Evolutionary conservation across 2,113 vertebrate species (phyloP).

Genomic region (Mormoops blainvillei): DNA sequence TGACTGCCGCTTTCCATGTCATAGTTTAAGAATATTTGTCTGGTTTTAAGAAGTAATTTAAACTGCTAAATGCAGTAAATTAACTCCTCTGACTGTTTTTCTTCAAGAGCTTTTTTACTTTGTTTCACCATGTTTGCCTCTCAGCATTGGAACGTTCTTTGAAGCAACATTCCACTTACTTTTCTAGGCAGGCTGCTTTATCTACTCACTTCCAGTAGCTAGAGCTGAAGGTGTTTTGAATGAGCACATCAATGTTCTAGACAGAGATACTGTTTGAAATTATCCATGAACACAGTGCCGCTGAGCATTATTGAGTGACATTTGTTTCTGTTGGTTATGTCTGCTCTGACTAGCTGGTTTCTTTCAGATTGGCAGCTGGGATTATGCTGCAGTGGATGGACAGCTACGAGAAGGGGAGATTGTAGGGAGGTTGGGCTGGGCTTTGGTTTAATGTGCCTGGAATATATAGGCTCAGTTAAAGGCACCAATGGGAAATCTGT

Average conservation of each 20-base stretch:
- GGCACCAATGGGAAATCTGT: conserved; percentile 71
- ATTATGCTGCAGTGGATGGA: conserved; percentile 82
- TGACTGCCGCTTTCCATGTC: background rate
- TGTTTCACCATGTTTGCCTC: conserved; percentile 44
- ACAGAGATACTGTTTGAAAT: conserved; percentile 89
- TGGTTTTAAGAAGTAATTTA: conserved; percentile 2
- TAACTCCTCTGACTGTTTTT: background rate
- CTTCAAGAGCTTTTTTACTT: conserved; percentile 45
- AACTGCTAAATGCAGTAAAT: background rate
- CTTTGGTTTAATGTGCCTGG: conserved; percentile 81
- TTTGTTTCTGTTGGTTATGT: conserved; percentile 91
- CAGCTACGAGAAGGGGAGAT: conserved; percentile 78
- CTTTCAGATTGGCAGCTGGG: conserved; percentile 90
- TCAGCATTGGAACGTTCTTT: conserved; percentile 73
- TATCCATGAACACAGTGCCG: conserved; percentile 84
- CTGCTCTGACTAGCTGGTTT: conserved; percentile 91
- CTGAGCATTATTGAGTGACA: conserved; percentile 90
- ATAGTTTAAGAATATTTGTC: background rate
- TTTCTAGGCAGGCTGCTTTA: conserved; percentile 79
- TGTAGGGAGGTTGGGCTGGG: conserved; percentile 62
- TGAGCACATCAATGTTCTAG: conserved; percentile 84
- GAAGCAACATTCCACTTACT: conserved; percentile 78
- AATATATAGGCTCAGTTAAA: conserved; percentile 80
- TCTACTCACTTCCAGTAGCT: conserved; percentile 84
- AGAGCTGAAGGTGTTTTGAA: conserved; percentile 86